phyloP scores from a whole-genome alignment of 1,140 invertebrate genomes.

The Streblospio benedicti region DNA sequence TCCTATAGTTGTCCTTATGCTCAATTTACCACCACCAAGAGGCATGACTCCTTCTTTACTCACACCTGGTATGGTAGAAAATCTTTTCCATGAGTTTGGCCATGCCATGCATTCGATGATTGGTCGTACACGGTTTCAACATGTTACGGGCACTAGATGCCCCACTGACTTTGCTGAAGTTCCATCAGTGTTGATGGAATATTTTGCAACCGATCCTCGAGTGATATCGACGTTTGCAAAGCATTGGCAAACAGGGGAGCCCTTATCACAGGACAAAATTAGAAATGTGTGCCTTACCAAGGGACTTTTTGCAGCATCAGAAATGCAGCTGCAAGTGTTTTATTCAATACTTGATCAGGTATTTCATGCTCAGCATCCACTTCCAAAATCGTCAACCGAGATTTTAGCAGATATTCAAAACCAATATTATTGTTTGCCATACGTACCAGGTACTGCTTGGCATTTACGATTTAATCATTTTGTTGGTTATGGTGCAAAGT shows the following conservation, averaged over 20 bases:
- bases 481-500: conserved; percentile 95
- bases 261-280: conserved; percentile 68
- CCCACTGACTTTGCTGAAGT: conserved; percentile 97
- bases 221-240: conserved; percentile 62
- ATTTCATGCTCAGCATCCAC: conserved; percentile 62
- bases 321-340: conserved; percentile 82
- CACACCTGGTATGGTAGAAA: conserved; percentile 72
- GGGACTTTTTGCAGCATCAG: conserved; percentile 70
- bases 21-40: conserved; percentile 68
- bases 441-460: conserved; percentile 86
- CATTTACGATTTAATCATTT: conserved; percentile 92
- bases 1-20: conserved; percentile 88
- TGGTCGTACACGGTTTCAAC: conserved; percentile 84
- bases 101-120: conserved; percentile 99
- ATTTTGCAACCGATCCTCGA: conserved; percentile 78
- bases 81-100: conserved; percentile 98
- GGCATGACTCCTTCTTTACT: conserved; percentile 63
- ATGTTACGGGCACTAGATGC: conserved; percentile 93
- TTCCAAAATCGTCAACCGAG: conserved; percentile 55
- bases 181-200: conserved; percentile 96
- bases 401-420: conserved; percentile 71
- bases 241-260: conserved; percentile 81
- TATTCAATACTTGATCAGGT: conserved; percentile 82
- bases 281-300: conserved; percentile 69
- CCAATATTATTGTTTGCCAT: conserved; percentile 75